These are phyloP conservation scores for Drosophila yooni DNA, from an alignment of 2,888 invertebrate genomes.

Conservation along the genomic window DNA sequence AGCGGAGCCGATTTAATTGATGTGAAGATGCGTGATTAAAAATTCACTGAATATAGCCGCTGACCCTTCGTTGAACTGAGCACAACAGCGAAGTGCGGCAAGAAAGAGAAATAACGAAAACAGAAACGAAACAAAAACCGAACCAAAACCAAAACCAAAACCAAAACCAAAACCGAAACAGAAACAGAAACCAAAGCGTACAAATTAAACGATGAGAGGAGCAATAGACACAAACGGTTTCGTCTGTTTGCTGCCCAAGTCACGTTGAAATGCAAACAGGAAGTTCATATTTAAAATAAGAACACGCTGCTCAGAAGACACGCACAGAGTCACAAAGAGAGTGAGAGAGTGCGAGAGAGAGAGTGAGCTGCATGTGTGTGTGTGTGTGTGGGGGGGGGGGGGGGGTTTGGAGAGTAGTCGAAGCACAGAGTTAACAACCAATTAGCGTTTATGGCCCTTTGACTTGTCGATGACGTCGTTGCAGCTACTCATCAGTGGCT, in stretches of 20 bases:
- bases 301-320: slow-evolving; percentile 37
- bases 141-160: not conserved
- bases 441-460: slow-evolving; percentile 68
- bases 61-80: slow-evolving; percentile 27
- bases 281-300: slow-evolving; percentile 73
- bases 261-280: slow-evolving; percentile 62
- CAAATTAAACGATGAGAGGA: slow-evolving; percentile 3
- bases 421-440: slow-evolving; percentile 44
- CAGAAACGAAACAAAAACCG: not conserved
- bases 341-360: slow-evolving; percentile 1
- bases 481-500: slow-evolving; percentile 35
- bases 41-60: slow-evolving; percentile 57
- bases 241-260: slow-evolving; percentile 40
- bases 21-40: slow-evolving; percentile 51
- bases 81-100: not conserved
- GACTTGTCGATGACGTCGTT: slow-evolving; percentile 52
- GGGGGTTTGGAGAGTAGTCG: not conserved
- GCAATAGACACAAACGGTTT: slow-evolving; percentile 36
- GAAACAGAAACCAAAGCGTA: slow-evolving; percentile 7
- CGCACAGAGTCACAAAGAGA: slow-evolving; percentile 19
- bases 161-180: not conserved
- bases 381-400: too few species aligned
- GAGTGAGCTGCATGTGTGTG: not conserved
- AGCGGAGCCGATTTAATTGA: slow-evolving; percentile 60
- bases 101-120: slow-evolving; percentile 6